phyloP scores from a whole-genome alignment of 2,888 invertebrate species.

The Trichogramma dendrolimi region DNA sequence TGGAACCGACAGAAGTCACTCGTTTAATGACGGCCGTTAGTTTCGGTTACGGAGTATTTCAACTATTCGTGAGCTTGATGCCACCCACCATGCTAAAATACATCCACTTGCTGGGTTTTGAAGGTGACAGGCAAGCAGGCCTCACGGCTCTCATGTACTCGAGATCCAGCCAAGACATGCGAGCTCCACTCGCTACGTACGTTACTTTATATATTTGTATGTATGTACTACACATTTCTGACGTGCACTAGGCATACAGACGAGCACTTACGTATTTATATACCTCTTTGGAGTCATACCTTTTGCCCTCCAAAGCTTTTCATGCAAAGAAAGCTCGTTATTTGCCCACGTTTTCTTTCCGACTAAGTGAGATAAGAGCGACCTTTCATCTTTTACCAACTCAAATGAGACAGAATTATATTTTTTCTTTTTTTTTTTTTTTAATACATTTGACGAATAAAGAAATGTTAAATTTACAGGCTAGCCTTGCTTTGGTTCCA shows the following conservation, averaged over 20 bases:
- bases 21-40: slow-evolving; percentile 66
- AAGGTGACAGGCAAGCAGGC: slow-evolving; percentile 60
- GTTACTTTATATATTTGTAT: slow-evolving; percentile 30
- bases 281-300: too few species aligned
- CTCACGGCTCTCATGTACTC: slow-evolving; percentile 61
- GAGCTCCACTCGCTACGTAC: slow-evolving; percentile 65
- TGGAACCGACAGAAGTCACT: slow-evolving; percentile 56
- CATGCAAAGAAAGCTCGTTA: too few species aligned
- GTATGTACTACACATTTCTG: background rate
- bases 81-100: slow-evolving; percentile 62
- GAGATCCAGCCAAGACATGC: slow-evolving; percentile 62
- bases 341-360: too few species aligned
- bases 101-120: slow-evolving; percentile 65
- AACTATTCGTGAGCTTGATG: slow-evolving; percentile 64
- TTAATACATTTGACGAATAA: background rate
- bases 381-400: background rate
- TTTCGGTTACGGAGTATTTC: slow-evolving; percentile 68
- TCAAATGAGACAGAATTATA: background rate
- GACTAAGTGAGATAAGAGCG: too few species aligned
- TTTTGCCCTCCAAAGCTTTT: too few species aligned
- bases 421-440: background rate
- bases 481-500: slow-evolving; percentile 61
- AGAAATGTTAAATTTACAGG: slow-evolving; percentile 25
- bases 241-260: too few species aligned
- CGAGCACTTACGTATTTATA: too few species aligned